phyloP scores from a whole-genome alignment of 2,797 vertebrate genomes.

The Pteronotus mesoamericanus region DNA sequence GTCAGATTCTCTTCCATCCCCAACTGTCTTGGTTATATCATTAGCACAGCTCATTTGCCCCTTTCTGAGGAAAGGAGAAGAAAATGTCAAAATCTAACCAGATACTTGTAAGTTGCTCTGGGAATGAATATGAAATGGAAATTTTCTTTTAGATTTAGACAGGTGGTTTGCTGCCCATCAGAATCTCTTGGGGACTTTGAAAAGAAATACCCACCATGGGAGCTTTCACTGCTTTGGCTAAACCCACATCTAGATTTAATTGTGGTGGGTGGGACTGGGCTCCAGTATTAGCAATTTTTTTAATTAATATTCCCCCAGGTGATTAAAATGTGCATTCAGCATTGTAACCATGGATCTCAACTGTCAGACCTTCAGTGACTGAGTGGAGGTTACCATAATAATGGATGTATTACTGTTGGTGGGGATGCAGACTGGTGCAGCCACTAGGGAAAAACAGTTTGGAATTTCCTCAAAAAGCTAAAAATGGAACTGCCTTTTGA shows the following conservation, averaged over 20 bases:
- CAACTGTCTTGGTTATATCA: not conserved
- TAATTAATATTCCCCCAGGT: not conserved
- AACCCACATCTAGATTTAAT: not conserved
- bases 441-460: no score
- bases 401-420: no score
- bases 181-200: not conserved
- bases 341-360: not conserved
- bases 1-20: not conserved
- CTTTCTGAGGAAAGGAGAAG: not conserved
- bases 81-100: not conserved
- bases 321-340: not conserved
- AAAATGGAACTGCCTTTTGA: no score
- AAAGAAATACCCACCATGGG: not conserved
- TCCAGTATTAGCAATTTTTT: not conserved
- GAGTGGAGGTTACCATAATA: not conserved
- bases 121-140: not conserved
- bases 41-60: not conserved
- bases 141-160: not conserved
- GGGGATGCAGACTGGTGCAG: no score
- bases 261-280: fast-evolving
- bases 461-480: no score
- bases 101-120: not conserved
- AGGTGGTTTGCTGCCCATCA: not conserved
- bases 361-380: not conserved
- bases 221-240: not conserved